A percentile compares a stretch with the other conserved stretches of the same genome.
Evolutionary conservation across 1,140 invertebrate species (phyloP).

Genomic region (Drosophila ogumai): DNA sequence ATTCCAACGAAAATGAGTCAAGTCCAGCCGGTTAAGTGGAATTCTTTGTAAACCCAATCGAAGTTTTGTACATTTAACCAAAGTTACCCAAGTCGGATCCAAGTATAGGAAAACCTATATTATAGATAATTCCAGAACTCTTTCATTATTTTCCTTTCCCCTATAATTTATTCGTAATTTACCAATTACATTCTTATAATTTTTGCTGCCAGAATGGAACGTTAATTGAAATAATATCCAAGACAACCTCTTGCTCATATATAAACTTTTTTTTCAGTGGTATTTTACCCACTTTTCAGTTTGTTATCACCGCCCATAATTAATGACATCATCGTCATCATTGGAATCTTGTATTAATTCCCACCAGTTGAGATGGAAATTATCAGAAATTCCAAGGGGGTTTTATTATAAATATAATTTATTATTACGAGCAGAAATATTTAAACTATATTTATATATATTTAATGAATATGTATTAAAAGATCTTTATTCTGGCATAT

Average conservation of each 20-base stretch:
- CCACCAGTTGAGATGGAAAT: neutral
- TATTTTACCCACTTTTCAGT: constrained; percentile 2
- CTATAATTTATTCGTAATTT: constrained; percentile 3
- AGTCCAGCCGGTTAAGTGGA: neutral
- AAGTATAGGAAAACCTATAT: neutral
- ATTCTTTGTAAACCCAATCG: neutral
- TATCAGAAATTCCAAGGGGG: neutral
- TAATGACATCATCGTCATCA: constrained; percentile 37
- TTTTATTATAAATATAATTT: neutral
- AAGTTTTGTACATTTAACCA: neutral
- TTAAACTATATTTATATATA: neutral
- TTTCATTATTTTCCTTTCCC: neutral
- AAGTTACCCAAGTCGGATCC: neutral
- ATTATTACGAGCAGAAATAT: no score
- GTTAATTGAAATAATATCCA: constrained; percentile 38
- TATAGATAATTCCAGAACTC: neutral
- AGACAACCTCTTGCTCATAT: neutral
- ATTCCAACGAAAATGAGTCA: neutral
- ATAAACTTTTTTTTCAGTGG: no score
- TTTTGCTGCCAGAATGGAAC: constrained; percentile 11
- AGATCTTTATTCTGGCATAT: neutral
- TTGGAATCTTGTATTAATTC: constrained; percentile 12
- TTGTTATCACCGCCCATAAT: constrained; percentile 31
- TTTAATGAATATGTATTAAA: neutral
- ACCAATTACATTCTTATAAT: neutral